Conservation (phyloP, 1,140 invertebrate genomes). For the Ceratoteleas bidentatus region DNA sequence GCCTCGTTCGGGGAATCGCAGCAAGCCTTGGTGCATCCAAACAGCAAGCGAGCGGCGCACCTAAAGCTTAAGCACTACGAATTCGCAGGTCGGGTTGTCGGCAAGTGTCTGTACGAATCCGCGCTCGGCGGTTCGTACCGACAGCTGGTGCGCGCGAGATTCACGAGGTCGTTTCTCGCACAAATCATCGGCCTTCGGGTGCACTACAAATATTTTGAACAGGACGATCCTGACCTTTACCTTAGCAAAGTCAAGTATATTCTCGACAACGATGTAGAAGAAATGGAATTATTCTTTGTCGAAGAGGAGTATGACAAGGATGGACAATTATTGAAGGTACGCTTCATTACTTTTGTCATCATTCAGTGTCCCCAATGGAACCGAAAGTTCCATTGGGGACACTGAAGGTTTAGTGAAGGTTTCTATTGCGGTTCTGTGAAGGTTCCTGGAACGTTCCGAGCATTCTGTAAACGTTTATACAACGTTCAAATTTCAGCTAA, state of each 20-base stretch:
- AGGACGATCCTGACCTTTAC: constrained; percentile 96
- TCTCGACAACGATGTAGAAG: constrained; percentile 93
- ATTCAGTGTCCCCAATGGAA: too few species aligned
- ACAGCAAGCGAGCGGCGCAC: constrained; percentile 87
- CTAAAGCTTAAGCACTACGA: constrained; percentile 95
- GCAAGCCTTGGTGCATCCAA: constrained; percentile 94
- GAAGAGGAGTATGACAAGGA: constrained; percentile 93
- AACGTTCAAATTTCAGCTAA: too few species aligned
- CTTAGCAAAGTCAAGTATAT: constrained; percentile 96
- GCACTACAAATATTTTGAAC: constrained; percentile 98
- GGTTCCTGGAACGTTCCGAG: too few species aligned
- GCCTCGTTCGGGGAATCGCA: constrained; percentile 92
- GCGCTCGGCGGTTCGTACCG: constrained; percentile 93
- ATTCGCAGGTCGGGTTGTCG: constrained; percentile 96
- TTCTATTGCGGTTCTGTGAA: too few species aligned
- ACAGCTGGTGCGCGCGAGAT: constrained; percentile 93
- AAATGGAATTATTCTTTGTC: constrained; percentile 92
- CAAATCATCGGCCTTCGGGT: constrained; percentile 96
- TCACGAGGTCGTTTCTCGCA: constrained; percentile 95
- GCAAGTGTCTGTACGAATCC: constrained; percentile 95
- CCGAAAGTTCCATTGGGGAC: too few species aligned
- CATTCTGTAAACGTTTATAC: too few species aligned
- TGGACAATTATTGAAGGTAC: constrained; percentile 87
- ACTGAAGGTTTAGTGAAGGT: too few species aligned
- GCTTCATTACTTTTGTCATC: not conserved